Evolutionary conservation across 2,888 invertebrate genomes (phyloP), one percentile per base, ranked within the genome.

Genomic region (Eupithecia inturbata): DNA sequence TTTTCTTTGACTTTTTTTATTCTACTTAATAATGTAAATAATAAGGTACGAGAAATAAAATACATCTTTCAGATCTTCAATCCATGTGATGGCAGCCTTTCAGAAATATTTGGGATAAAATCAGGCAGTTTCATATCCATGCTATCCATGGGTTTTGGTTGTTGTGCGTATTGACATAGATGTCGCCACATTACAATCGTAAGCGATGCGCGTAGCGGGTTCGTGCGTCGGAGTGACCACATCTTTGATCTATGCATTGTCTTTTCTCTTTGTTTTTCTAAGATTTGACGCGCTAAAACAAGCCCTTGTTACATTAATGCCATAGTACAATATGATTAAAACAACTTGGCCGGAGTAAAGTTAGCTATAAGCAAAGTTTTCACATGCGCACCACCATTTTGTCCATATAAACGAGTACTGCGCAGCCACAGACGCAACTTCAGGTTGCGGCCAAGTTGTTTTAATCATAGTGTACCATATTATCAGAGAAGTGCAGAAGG

Each of bases 201-300:
- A 84, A 84, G 87, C 85, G 79, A 84, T 83, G 84, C 82, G 84
- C 83, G 77, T 63, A 68, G 74, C 74, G 82, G 22, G 53, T 79
- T 62, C 33, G 66, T 75, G 78, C 71, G 22, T 70, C 72, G 72
- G 77, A 16, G 72, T 66, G 36, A 36, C 9, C 36, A 9, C 33
- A 7, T 33, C 7, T 7, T 1, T 36, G 64, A 12, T 33, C 36
- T 9, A 63, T 31, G 3, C 3, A 33, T n/a, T 22, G 19, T 36
- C 12, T 10, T n/a, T 64, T n/a, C 19, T 31, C 4, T 16, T 31
- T 19, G 14, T 31, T 4, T 33, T n/a, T 63, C 19, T 36, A 33
- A 12, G n/a, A 16, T 28, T n/a, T 33, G n/a, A 66, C 14, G 22
- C 10, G 9, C 19, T 9, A 16, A 39, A 22, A 39, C 1, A 22